Conservation (phyloP, 1,140 invertebrate genomes). For the Drosophila lini region DNA sequence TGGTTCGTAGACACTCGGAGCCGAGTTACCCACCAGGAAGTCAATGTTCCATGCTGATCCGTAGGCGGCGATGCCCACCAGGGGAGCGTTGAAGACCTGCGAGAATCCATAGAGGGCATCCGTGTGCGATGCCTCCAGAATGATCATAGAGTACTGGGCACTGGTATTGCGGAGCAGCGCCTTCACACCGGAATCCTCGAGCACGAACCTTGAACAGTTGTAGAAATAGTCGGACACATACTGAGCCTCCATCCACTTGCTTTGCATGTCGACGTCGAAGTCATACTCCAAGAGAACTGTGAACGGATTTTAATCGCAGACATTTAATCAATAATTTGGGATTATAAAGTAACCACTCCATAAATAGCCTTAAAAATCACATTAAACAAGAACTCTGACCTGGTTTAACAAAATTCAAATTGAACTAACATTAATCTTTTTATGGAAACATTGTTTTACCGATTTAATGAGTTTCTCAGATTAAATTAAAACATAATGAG, state of each 20-base stretch:
- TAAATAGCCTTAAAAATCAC: not conserved
- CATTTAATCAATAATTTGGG: not conserved
- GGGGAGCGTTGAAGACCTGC: slow-evolving; percentile 58
- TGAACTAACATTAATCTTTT: not conserved
- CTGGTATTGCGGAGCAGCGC: slow-evolving; percentile 39
- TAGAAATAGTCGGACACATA: slow-evolving; percentile 30
- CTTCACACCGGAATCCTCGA: slow-evolving; percentile 54
- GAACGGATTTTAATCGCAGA: not conserved
- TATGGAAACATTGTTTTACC: not conserved
- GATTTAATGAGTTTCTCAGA: not conserved
- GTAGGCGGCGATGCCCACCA: slow-evolving; percentile 65
- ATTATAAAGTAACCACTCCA: not conserved
- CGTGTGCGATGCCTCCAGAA: slow-evolving; percentile 58
- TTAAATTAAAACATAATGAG: not conserved
- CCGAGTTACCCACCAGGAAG: slow-evolving; percentile 60
- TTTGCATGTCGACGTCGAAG: not conserved
- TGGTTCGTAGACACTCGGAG: slow-evolving; percentile 78
- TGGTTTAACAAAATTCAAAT: not conserved
- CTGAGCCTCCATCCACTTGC: slow-evolving; percentile 53
- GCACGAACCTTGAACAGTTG: slow-evolving; percentile 40
- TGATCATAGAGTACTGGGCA: slow-evolving; percentile 62
- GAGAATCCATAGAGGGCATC: slow-evolving; percentile 73
- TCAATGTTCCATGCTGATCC: slow-evolving; percentile 69
- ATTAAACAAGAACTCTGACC: not conserved
- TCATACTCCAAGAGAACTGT: slow-evolving; percentile 20